A percentile compares a stretch with the other conserved stretches of the same genome.
phyloP scores from a whole-genome alignment of 2,113 vertebrate genomes.

The Eolophus roseicapilla region DNA sequence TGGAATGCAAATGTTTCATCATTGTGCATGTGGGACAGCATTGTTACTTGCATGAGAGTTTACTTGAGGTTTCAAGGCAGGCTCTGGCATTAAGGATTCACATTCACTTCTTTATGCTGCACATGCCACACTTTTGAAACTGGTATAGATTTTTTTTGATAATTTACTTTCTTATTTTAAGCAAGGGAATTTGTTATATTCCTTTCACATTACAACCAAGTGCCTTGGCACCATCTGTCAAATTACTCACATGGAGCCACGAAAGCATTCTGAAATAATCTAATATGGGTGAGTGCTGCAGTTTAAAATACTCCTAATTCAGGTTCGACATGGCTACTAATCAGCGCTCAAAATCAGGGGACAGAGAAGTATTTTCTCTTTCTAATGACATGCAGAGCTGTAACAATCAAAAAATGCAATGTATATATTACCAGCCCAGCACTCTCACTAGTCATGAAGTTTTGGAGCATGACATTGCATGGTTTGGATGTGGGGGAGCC shows the following conservation, averaged over 20 bases:
- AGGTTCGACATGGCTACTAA: neutral
- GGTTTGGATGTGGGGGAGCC: neutral
- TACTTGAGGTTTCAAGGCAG: neutral
- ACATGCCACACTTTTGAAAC: neutral
- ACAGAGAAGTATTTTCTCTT: neutral
- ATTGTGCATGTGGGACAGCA: neutral
- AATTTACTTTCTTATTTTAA: conserved; percentile 18
- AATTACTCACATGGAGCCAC: conserved; percentile 28
- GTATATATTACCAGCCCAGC: neutral
- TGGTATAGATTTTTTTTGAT: neutral
- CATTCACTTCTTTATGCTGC: neutral
- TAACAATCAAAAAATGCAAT: neutral
- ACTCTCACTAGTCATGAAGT: neutral
- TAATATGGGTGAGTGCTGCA: neutral
- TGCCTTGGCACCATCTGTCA: conserved; percentile 40
- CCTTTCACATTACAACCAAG: neutral
- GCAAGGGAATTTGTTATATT: conserved; percentile 5
- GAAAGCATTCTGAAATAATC: conserved; percentile 36
- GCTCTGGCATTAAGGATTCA: neutral
- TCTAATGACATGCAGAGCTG: neutral
- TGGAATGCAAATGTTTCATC: neutral
- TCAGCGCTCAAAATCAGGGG: neutral
- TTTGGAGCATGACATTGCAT: neutral
- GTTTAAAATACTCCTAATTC: conserved; percentile 1
- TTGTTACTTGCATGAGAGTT: neutral